Base-by-base conservation (phyloP, 2,797 vertebrate genomes). In the Amblyopsis hoosieri region DNA sequence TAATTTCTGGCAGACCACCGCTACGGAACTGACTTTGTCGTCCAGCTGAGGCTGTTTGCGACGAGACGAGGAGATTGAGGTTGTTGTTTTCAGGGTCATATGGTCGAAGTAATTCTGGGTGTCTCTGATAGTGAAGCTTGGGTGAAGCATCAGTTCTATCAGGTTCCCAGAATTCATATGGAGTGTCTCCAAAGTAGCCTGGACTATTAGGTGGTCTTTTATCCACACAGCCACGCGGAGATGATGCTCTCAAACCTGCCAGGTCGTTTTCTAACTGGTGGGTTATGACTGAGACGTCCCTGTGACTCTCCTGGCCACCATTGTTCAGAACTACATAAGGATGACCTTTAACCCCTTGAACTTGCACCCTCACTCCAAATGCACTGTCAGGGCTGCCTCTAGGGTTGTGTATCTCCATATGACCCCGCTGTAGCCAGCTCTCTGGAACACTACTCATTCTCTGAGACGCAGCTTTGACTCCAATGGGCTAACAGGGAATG, bases 271-370 rank as follows among this genome's bases (percentile, higher is more conserved):
- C 87, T 0, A 75, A 48, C 77, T 66, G 89, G 76, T 92, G 85
- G 53, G 87, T 90, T 4, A 81, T 60, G 7, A 88, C 70, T 19
- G 91, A 76, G 56, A 90, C 49, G 9, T 71, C 62, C 53, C 68
- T 83, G 76, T 82, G 80, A 82, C 69, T 65, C 54, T 91, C 86
- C 45, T 90, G 80, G 11, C 82, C 93, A 0, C 93, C 87, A 56
- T 93, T 95, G 79, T 97, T 98, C 76, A 99, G 88, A 15, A 99
- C 93, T 62, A 99, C 95, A 45, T 92, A 98, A 0, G 97, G 95
- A 72, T 95, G 96, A 12, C 97, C 97, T 75, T 95, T 93, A 0
- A 97, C 93, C 9, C 96, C 96, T 76, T 98, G 97, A 7, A 99
- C 94, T 75, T 94, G 92, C 59, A 98, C 95, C 71, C 93, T 94